Base-by-base conservation (phyloP, 92 coral and sea anemone species). In the Palythoa grandiflora region DNA sequence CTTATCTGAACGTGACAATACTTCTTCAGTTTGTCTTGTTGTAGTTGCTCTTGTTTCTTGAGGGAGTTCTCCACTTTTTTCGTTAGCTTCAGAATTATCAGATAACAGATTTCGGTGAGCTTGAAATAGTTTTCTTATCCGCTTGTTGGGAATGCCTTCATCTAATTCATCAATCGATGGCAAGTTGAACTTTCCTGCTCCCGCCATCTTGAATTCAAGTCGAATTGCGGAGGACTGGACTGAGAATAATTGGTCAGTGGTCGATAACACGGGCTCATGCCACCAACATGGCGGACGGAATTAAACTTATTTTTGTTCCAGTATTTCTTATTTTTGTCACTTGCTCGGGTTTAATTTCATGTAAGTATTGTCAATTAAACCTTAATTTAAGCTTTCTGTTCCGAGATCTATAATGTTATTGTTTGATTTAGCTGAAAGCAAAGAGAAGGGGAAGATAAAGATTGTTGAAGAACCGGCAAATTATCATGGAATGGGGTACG, bases 391-490 rank as follows among this genome's bases (percentile, higher is more conserved):
- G 19, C 10, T 76, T 76, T 17, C 21, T n/a, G 10, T 50, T 20
- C 1, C 8, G 40, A 76, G 61, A 21, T 8, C 15, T 51, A 21
- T 6, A 5, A 48, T 50, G 7, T 48, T 73, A 1, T 73, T 73
- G 17, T 9, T 75, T 16, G 47, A 78, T 60, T 38, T 79, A 79
- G 84, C 71, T 38, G n/a, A 70, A 39, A 60, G 38, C 14, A 63
- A 63, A 54, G 84, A 79, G 4, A 79, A 60, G 38, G 84, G 84
- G 50, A 90, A 90, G 36, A 96, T 95, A 21, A 97, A 97, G 79
- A 97, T 97, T 87, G 98, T 97, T 9, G 94, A 97, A 89, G 99
- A 92, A 78, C 99, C 99, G 37, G 99, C 99, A 16, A 94, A 84
- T 59, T 97, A 90, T 73, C 92, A 87, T 38, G 78, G 91, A 36